phyloP scores from a whole-genome alignment of 2,888 invertebrate species.

The Tipula helvola region DNA sequence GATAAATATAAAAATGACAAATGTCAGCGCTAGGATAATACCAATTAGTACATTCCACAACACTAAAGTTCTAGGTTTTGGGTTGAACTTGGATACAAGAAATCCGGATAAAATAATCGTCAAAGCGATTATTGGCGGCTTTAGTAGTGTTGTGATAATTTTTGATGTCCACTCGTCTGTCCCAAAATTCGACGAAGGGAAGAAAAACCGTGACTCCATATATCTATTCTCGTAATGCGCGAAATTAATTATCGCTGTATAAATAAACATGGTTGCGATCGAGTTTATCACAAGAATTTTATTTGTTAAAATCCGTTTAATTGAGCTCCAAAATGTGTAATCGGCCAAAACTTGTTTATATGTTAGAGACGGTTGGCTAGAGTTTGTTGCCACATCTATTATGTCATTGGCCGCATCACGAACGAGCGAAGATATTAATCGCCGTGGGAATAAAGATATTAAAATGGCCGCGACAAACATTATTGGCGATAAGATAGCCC shows the following conservation, averaged over 20 bases:
- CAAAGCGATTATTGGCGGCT: constrained; percentile 42
- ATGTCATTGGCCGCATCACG: constrained; percentile 44
- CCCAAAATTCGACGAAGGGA: constrained; percentile 35
- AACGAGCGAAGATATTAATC: constrained; percentile 40
- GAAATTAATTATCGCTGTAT: constrained; percentile 43
- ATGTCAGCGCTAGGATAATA: constrained; percentile 35
- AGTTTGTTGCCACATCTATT: constrained; percentile 33
- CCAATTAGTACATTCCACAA: constrained; percentile 38
- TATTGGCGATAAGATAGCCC: constrained; percentile 37
- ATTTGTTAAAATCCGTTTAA: constrained; percentile 41
- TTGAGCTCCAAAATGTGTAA: constrained; percentile 36
- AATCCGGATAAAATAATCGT: constrained; percentile 41
- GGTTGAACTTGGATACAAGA: constrained; percentile 39
- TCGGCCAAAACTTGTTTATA: constrained; percentile 31
- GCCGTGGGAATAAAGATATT: constrained; percentile 43
- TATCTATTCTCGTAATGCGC: constrained; percentile 41
- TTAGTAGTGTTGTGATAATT: constrained; percentile 40
- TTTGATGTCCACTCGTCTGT: constrained; percentile 42
- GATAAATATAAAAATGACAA: constrained; percentile 36
- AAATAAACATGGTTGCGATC: constrained; percentile 38
- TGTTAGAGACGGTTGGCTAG: constrained; percentile 21
- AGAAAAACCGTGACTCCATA: constrained; percentile 44
- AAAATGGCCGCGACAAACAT: constrained; percentile 37
- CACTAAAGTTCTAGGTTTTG: constrained; percentile 35
- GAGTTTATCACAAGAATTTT: constrained; percentile 41